Base-by-base conservation (phyloP, 1,140 invertebrate species). In the Agrilus planipennis region DNA sequence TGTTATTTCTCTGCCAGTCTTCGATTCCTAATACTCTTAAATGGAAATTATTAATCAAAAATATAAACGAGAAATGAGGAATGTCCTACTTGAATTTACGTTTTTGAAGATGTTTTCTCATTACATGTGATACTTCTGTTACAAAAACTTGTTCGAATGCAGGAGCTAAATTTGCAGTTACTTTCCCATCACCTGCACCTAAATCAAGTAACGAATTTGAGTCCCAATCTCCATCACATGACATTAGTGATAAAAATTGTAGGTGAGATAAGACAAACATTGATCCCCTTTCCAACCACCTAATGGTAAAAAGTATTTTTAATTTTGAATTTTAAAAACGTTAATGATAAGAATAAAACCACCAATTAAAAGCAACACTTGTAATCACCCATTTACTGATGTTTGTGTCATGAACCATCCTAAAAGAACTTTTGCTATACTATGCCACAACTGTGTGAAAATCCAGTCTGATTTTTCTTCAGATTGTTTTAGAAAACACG, bases 131-230 rank as follows among this genome's bases (percentile, higher is more conserved):
- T 46, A 90, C 78, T 65, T 95, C 91, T 1, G 91, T 94, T 28
- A 79, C 84, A 59, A 81, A 86, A 17, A 85, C 74, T 14, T 72
- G 61, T 12, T 69, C 51, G 61, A 85, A 90, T 42, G 84, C 77
- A 18, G 71, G 62, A 0, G 76, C 71, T 52, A 93, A 76, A 34
- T 79, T 71, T 12, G 76, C 64, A 16, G 89, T 94, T 2, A 90
- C 86, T 44, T 77, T 76, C 4, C 91, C 91, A 67, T 95, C 90
- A 1, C 91, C 91, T 6, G 91, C 89, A 27, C 90, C 90, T 25
- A 94, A 65, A 67, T 94, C 90, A 34, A 93, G 65, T 23, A 94
- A 48, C 6, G 68, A 54, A 40, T 68, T 60, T 63, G 73, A 57
- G 58, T 54, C 65, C 57, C 58, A 58, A 37, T 52, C 57, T 40